Conservation (phyloP, 1,140 invertebrate species). For the Lordiphosa clarofinis region DNA sequence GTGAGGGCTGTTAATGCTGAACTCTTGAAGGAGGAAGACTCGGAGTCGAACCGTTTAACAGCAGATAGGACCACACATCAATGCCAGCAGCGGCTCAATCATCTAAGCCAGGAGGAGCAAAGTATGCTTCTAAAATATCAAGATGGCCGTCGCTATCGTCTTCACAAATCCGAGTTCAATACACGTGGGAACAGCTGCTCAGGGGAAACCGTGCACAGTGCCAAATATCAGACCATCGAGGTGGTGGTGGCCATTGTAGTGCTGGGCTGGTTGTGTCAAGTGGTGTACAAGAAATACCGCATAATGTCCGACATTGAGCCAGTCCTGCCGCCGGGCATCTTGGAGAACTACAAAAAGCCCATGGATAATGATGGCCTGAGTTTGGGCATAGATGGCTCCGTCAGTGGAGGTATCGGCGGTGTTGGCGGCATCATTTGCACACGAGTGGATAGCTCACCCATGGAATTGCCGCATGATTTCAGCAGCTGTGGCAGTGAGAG, state of each 20-base stretch:
- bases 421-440: constrained; percentile 46
- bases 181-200: constrained; percentile 48
- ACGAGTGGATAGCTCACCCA: constrained; percentile 33
- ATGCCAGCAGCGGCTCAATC: background rate
- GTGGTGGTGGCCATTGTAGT: constrained; percentile 28
- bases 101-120: constrained; percentile 19
- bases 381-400: constrained; percentile 1
- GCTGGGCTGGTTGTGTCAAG: constrained; percentile 18
- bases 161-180: constrained; percentile 39
- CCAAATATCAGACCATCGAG: constrained; percentile 35
- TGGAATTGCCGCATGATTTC: constrained; percentile 54
- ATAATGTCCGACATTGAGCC: constrained; percentile 63
- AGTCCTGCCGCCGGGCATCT: constrained; percentile 47
- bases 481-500: constrained; percentile 58
- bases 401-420: constrained; percentile 8
- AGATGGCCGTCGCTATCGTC: constrained; percentile 15
- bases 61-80: background rate
- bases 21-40: background rate
- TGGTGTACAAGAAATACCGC: constrained; percentile 38
- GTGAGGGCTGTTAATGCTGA: constrained; percentile 60
- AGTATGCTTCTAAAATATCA: constrained; percentile 13
- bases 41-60: background rate
- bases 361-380: constrained; percentile 30
- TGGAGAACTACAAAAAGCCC: constrained; percentile 51
- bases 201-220: constrained; percentile 22